phyloP scores from a whole-genome alignment of 2,113 vertebrate species.

The Lepus timidus region DNA sequence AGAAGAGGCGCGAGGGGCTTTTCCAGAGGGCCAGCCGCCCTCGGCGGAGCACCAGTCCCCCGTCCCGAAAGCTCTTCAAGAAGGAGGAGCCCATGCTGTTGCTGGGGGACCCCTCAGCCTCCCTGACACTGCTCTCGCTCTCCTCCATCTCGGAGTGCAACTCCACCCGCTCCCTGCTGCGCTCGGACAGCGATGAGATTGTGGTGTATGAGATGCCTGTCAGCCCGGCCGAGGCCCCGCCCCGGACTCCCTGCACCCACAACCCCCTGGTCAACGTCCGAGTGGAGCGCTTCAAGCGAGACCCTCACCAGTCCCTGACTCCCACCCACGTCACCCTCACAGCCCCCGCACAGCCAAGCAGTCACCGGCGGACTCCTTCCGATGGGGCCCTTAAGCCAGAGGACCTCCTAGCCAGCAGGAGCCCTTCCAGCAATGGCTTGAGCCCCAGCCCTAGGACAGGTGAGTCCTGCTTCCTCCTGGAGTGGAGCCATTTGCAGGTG shows the following conservation, averaged over 20 bases:
- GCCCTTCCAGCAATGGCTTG: conserved; percentile 88
- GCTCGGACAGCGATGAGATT: conserved; percentile 95
- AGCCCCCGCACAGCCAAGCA: conserved; percentile 85
- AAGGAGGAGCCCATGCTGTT: conserved; percentile 92
- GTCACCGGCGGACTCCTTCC: conserved; percentile 94
- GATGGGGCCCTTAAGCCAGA: conserved; percentile 95
- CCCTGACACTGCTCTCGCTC: conserved; percentile 94
- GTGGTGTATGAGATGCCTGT: conserved; percentile 91
- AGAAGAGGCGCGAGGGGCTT: conserved; percentile 94
- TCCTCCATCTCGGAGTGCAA: conserved; percentile 98
- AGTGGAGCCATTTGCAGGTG: neutral
- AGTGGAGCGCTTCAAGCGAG: conserved; percentile 96
- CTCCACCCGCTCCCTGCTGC: conserved; percentile 96
- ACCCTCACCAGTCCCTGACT: conserved; percentile 96
- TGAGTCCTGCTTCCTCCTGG: conserved; percentile 77
- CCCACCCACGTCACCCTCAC: conserved; percentile 94
- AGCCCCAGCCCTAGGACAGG: conserved; percentile 86
- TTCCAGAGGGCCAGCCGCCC: conserved; percentile 93
- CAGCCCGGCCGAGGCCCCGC: conserved; percentile 87
- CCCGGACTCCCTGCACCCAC: conserved; percentile 85
- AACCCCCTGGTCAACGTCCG: conserved; percentile 96
- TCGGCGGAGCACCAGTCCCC: conserved; percentile 92
- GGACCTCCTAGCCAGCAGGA: conserved; percentile 84
- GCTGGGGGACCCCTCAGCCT: conserved; percentile 88
- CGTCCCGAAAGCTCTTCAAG: conserved; percentile 93